Percentiles rank a stretch among this genome's conserved stretches.
These are phyloP conservation scores for Lycocerus yunnanus DNA, from an alignment of 2,888 invertebrate species.

Conservation along the genomic window DNA sequence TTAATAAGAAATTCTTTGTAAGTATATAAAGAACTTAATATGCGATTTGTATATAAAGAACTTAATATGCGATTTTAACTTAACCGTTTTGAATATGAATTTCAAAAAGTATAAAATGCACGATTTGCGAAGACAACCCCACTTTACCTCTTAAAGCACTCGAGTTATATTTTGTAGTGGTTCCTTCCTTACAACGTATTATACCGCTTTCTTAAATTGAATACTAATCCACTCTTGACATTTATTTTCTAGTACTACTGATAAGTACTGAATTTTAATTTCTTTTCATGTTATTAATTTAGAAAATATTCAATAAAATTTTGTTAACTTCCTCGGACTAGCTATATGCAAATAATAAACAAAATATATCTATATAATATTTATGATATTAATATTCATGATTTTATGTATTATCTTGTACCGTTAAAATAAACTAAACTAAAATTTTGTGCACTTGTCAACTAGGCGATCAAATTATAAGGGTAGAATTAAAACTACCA, in stretches of 20 bases:
- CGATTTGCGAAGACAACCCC: not conserved
- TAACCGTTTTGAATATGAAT: not conserved
- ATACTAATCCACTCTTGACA: not conserved
- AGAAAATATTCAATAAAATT: not conserved
- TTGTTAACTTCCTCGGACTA: too few relatives aligned
- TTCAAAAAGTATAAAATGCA: not conserved
- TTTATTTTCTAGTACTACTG: not conserved
- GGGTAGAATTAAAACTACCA: too few relatives aligned
- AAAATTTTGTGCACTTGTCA: too few relatives aligned
- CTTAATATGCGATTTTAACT: too few relatives aligned
- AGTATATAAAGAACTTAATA: too few relatives aligned
- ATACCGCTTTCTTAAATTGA: not conserved
- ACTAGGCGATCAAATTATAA: too few relatives aligned
- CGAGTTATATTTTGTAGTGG: not conserved
- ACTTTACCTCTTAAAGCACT: not conserved
- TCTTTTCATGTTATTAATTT: not conserved
- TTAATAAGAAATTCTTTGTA: not conserved
- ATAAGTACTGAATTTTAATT: not conserved
- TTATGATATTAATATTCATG: too few relatives aligned
- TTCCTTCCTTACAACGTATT: not conserved
- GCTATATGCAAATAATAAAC: too few relatives aligned
- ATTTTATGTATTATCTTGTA: too few relatives aligned
- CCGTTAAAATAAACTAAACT: too few relatives aligned
- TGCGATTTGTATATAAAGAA: too few relatives aligned
- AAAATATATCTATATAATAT: too few relatives aligned